Evolutionary conservation across 1,140 invertebrate species (phyloP), one percentile per base, ranked within the genome.

Genomic region (Pteromalus puparum): DNA sequence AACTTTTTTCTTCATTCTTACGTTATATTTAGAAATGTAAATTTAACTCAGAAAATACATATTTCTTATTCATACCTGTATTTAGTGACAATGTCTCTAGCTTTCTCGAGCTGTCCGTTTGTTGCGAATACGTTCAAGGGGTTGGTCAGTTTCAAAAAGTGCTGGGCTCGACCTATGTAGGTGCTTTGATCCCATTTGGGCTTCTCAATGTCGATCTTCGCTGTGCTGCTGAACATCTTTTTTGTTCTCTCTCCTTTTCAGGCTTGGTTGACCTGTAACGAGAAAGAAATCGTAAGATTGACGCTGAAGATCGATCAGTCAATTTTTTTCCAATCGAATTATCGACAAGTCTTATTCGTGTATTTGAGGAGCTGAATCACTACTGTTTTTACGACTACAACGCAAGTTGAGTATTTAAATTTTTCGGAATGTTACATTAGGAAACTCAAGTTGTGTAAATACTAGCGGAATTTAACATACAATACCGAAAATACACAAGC

Each of bases 101-200:
- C 97, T 81, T 95, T 93, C 61, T 98, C 96, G 15, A 99, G 93
- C 78, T 96, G 92, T 21, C 89, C 87, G 78, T 94, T 94, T 9
- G 94, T 93, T 9, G 95, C 96, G 75, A 99, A 95, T 24, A 97
- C 90, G 91, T 98, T 98, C 30, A 98, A 91, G 2, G 98, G 98
- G 93, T 99, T 98, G 6, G 98, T 99, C 18, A 98, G 95, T 81
- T 95, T 95, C 76, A 98, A 95, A 91, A 99, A 99, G 92, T 99
- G 98, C 88, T 96, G 96, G 0, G 97, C 97, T 86, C 98, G 94
- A 21, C 98, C 98, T 72, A 92, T 88, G 89, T 98, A 99, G 0
- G 97, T 98, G 81, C 93, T 94, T 92, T 98, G 97, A 93, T 98
- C 97, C 95, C 96, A 99, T 88, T 95, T 94, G 0, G 98, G 97